A percentile compares a stretch with the other conserved stretches of the same genome.
Evolutionary conservation across 2,888 invertebrate genomes (phyloP).

Genomic region (Cosmia trapezina): DNA sequence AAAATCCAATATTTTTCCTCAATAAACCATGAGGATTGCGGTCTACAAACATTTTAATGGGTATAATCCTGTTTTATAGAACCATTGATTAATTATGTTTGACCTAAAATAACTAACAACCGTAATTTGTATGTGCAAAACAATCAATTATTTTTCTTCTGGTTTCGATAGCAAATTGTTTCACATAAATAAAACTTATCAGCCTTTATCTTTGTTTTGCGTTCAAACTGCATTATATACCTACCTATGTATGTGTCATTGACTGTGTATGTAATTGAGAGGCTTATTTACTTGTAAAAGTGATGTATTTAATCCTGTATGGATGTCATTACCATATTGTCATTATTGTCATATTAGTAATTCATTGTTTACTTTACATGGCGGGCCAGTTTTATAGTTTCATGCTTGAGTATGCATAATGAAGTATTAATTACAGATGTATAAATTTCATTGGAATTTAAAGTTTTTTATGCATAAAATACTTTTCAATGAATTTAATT

Average conservation of each 20-base stretch:
- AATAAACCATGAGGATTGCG: background rate
- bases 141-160: slow-evolving; percentile 65
- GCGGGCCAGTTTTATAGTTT: slow-evolving; percentile 18
- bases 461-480: background rate
- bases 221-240: slow-evolving; percentile 57
- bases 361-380: slow-evolving; percentile 40
- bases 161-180: slow-evolving; percentile 69
- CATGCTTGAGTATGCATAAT: background rate
- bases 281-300: slow-evolving; percentile 43
- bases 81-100: slow-evolving; percentile 11
- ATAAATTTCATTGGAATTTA: background rate
- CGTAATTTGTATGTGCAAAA: slow-evolving; percentile 41
- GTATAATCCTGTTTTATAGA: background rate
- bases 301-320: slow-evolving; percentile 25
- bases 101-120: slow-evolving; percentile 6
- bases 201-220: slow-evolving; percentile 71
- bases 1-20: background rate
- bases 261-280: slow-evolving; percentile 51
- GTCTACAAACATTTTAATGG: background rate
- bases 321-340: slow-evolving; percentile 3
- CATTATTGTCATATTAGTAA: no score
- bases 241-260: slow-evolving; percentile 66
- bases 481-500: background rate
- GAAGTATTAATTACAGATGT: background rate
- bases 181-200: slow-evolving; percentile 70